Percentiles rank a stretch among this genome's conserved stretches.
Conservation (phyloP, 2,888 invertebrate species). For the Platerodrilus igneus region DNA sequence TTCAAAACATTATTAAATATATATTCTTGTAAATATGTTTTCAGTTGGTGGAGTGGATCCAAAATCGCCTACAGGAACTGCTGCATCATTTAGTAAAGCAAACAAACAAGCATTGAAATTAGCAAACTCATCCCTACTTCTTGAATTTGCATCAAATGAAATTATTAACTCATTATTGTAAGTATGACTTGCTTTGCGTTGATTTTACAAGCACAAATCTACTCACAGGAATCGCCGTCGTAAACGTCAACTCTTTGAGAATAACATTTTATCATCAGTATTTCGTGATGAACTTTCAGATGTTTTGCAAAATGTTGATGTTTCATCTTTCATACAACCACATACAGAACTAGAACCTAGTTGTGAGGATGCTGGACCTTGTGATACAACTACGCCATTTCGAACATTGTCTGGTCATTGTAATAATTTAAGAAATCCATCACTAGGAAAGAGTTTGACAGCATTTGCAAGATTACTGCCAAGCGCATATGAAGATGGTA, state of each 20-base stretch:
- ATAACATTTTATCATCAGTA: conserved; percentile 55
- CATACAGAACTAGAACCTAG: conserved; percentile 61
- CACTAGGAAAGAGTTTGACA: conserved; percentile 76
- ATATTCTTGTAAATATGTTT: conserved; percentile 30
- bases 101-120: conserved; percentile 76
- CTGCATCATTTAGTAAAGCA: conserved; percentile 87
- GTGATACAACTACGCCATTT: conserved; percentile 67
- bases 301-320: conserved; percentile 73
- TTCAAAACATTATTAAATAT: no score
- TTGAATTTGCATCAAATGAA: conserved; percentile 83
- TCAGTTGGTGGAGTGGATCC: conserved; percentile 78
- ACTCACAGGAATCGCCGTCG: conserved; percentile 52
- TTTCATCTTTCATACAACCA: conserved; percentile 64
- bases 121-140: conserved; percentile 80
- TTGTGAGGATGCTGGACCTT: conserved; percentile 67
- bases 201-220: background rate
- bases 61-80: conserved; percentile 79
- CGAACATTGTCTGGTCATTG: conserved; percentile 79
- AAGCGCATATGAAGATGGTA: conserved; percentile 83
- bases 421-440: conserved; percentile 80
- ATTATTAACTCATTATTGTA: conserved; percentile 63
- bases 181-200: conserved; percentile 26
- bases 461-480: conserved; percentile 81
- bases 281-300: conserved; percentile 68
- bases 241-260: conserved; percentile 71